Conservation (phyloP, 2,888 invertebrate species). For the Dasypolia templi region DNA sequence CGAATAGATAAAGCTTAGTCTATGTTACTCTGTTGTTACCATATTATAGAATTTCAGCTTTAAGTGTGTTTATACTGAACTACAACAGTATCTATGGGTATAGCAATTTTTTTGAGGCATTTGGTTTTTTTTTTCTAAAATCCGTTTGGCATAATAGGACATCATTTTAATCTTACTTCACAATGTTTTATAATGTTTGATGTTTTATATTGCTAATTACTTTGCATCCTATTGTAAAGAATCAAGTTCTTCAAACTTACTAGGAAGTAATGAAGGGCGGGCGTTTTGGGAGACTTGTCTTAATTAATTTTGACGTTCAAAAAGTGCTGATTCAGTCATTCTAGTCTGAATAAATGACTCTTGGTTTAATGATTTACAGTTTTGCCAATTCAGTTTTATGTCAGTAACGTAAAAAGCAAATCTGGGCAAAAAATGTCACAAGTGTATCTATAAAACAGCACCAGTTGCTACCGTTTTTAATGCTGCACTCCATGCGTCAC, state of each 20-base stretch:
- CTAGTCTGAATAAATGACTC: neutral
- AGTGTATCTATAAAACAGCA: neutral
- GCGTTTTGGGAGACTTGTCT: neutral
- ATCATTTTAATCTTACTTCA: neutral
- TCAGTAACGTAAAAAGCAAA: neutral
- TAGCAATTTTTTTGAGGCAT: neutral
- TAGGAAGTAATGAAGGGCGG: neutral
- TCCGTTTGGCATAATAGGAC: neutral
- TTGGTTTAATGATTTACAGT: neutral
- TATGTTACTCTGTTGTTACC: neutral
- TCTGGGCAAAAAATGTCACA: neutral
- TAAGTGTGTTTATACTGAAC: neutral
- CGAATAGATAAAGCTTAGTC: neutral
- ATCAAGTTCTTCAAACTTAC: neutral
- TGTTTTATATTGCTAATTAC: neutral
- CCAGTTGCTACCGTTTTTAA: constrained; percentile 15
- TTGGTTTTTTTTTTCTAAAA: neutral
- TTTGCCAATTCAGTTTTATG: neutral
- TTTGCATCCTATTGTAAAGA: neutral
- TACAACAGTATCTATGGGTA: neutral
- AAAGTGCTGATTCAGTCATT: neutral
- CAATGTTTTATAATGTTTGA: neutral
- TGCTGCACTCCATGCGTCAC: neutral
- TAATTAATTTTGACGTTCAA: neutral
- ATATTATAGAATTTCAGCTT: neutral